These are phyloP conservation scores for Phaonia tiefii DNA, from an alignment of 2,888 invertebrate genomes.

Conservation along the genomic window DNA sequence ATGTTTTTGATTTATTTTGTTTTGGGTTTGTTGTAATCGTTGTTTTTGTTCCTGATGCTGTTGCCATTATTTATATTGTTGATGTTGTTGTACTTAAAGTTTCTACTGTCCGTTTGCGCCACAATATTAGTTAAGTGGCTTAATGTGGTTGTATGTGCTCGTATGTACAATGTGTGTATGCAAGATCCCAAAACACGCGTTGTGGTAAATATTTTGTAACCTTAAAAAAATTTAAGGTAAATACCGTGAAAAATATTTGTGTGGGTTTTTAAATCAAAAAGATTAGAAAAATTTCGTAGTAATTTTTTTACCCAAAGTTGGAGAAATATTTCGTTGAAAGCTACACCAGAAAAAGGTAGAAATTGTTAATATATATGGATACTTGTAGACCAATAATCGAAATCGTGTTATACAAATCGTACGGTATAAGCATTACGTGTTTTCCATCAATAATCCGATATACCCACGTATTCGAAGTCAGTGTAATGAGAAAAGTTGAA, in stretches of 20 bases:
- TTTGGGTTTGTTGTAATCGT: slow-evolving; percentile 25
- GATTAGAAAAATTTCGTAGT: no score
- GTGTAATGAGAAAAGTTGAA: no score
- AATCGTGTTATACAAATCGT: no score
- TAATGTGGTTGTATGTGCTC: background rate
- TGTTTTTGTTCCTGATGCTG: background rate
- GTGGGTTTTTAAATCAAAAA: background rate
- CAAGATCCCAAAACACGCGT: background rate
- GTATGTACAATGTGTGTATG: slow-evolving; percentile 4
- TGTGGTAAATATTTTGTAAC: background rate
- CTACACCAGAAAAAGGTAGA: no score
- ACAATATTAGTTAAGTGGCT: slow-evolving; percentile 24
- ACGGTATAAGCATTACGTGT: no score
- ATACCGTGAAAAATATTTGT: background rate
- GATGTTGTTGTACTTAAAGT: slow-evolving; percentile 15
- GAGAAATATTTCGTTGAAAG: no score
- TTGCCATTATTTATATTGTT: background rate
- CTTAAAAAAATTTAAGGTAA: background rate
- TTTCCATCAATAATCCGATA: no score
- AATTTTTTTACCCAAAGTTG: no score
- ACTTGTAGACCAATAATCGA: no score
- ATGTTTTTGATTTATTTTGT: slow-evolving; percentile 33
- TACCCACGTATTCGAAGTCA: no score
- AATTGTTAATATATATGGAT: no score
- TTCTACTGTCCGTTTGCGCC: slow-evolving; percentile 7